Evolutionary conservation across 2,113 vertebrate species (phyloP).

Genomic region (Hippolais icterina): DNA sequence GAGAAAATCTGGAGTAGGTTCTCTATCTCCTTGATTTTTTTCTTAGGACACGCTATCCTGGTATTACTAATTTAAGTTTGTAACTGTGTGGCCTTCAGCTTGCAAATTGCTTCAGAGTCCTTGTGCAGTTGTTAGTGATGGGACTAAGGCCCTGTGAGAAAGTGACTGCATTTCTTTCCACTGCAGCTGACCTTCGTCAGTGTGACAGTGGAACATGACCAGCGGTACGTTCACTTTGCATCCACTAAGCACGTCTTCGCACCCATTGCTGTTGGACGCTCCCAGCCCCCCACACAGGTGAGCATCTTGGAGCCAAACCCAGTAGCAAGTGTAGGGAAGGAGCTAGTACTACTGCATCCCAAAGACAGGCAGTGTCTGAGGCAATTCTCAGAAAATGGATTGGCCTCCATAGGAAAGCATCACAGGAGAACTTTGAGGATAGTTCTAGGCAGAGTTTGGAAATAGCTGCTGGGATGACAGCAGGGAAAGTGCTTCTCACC

Average conservation of each 20-base stretch:
- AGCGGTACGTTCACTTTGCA: constrained; percentile 80
- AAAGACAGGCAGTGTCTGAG: background rate
- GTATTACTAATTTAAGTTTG: background rate
- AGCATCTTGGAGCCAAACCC: background rate
- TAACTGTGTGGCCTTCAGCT: background rate
- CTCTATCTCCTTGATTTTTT: background rate
- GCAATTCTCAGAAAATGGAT: background rate
- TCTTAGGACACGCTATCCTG: background rate
- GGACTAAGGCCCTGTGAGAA: background rate
- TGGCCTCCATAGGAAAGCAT: background rate
- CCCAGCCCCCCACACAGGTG: constrained; percentile 85
- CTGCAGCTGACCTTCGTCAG: constrained; percentile 86
- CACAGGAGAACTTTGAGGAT: background rate
- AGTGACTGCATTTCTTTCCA: background rate
- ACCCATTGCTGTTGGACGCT: constrained; percentile 77
- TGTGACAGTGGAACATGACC: constrained; percentile 75
- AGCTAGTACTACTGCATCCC: background rate
- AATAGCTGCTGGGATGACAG: background rate
- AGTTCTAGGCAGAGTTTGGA: background rate
- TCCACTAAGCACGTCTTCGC: constrained; percentile 80
- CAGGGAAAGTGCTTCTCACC: background rate
- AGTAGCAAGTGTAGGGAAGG: background rate
- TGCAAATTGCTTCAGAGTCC: background rate
- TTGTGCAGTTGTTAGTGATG: background rate
- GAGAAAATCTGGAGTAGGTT: background rate